Conservation (phyloP, 2,113 vertebrate species). For the Conger conger region DNA sequence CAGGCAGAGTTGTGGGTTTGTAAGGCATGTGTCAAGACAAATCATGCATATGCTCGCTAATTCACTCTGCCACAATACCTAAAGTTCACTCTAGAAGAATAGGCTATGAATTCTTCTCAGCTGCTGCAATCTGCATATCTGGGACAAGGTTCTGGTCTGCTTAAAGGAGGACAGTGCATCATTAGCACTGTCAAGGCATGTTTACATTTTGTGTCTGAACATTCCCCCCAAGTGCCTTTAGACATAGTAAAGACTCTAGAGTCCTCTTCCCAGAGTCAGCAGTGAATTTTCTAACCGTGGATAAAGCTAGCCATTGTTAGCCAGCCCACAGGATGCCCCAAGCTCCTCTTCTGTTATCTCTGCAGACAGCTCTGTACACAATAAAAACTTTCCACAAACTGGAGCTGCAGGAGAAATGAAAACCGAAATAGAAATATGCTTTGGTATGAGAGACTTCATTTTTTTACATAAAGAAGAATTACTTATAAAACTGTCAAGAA, state of each 20-base stretch:
- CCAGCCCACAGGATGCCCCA: neutral
- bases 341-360: neutral
- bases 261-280: neutral
- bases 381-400: neutral
- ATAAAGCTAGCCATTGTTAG: neutral
- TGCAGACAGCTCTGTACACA: constrained; percentile 9
- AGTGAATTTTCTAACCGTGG: neutral
- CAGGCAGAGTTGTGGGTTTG: neutral
- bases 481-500: neutral
- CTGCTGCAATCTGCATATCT: neutral
- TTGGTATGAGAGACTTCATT: neutral
- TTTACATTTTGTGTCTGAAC: neutral
- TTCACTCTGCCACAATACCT: neutral
- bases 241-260: constrained; percentile 4
- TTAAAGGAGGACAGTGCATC: neutral
- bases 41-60: neutral
- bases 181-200: neutral
- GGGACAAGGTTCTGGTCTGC: neutral
- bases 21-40: neutral
- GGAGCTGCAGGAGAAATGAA: constrained; percentile 12
- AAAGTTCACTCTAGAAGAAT: neutral
- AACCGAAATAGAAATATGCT: neutral
- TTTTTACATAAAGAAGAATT: neutral
- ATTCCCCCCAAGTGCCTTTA: neutral
- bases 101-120: neutral